phyloP scores from a whole-genome alignment of 2,888 invertebrate genomes.

The Agonopterix alstromeriana region DNA sequence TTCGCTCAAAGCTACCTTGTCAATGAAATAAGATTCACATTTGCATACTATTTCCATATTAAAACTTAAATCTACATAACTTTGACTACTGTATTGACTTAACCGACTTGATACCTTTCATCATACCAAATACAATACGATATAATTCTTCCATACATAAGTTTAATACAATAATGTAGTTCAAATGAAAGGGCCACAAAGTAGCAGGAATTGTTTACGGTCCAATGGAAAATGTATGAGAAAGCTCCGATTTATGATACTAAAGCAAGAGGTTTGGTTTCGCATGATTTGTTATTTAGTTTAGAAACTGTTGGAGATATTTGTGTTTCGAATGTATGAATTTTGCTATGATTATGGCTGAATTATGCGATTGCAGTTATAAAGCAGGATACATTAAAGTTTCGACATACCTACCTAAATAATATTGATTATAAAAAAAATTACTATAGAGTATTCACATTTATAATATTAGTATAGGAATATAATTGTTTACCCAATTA shows the following conservation, averaged over 20 bases:
- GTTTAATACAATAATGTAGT: constrained; percentile 11
- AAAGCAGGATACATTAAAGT: too few relatives aligned
- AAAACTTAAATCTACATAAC: too few relatives aligned
- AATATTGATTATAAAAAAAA: too few relatives aligned
- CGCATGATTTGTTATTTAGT: constrained; percentile 12
- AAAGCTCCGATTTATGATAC: constrained; percentile 21
- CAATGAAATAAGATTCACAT: too few relatives aligned
- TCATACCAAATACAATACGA: constrained; percentile 19
- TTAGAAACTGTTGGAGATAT: constrained; percentile 1
- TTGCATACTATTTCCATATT: too few relatives aligned
- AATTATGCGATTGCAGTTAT: too few relatives aligned
- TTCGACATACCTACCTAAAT: too few relatives aligned
- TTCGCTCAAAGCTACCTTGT: too few relatives aligned
- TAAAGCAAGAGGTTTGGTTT: constrained; percentile 6
- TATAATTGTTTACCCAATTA: too few relatives aligned
- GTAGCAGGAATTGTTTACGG: constrained; percentile 24
- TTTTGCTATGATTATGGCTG: background rate
- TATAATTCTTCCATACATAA: constrained; percentile 20
- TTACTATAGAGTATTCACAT: too few relatives aligned
- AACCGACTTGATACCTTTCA: constrained; percentile 6
- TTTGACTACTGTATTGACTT: too few relatives aligned
- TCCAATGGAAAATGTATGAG: constrained; percentile 26
- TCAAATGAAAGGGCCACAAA: constrained; percentile 22
- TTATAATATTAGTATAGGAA: too few relatives aligned
- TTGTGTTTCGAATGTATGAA: constrained; percentile 6